Evolutionary conservation across 1,140 invertebrate species (phyloP), one percentile per base, ranked within the genome.

Genomic region (Thereuonema tuberculata): DNA sequence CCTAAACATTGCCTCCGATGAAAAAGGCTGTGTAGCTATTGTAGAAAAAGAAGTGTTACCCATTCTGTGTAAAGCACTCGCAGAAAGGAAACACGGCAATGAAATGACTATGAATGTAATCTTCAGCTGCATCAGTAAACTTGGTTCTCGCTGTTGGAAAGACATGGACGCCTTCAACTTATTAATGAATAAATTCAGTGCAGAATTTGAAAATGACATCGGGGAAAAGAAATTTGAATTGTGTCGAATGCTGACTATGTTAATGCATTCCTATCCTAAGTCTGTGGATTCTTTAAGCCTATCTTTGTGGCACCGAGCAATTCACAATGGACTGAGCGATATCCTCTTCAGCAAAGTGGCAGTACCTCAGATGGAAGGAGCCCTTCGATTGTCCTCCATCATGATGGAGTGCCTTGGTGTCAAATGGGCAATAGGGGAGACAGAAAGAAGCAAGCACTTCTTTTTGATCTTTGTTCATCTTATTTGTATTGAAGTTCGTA

Each of bases 401-500:
- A 82, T 87, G 66, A 72, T 94, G 49, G 86, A 91, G 64, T 69
- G 86, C 1, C 74, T 93, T n/a, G 89, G 90, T 9, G 81, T 69
- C 9, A 53, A 55, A 5, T 69, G 67, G 66, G 67, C 67, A 5
- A 23, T 65, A 3, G 63, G 61, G 24, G 60, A 59, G 17, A 62
- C 61, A 50, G 59, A 59, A 24, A 79, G 77, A 62, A 84, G 87
- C 73, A 84, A 86, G 64, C 84, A 85, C 50, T 86, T 93, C 65
- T 86, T 93, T 65, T 74, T 93, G 1, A 72, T 93, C 46, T 72
- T 93, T 1, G 80, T 93, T 57, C 89, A 94, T 71, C 72, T 96
- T 21, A 83, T 85, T 63, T 87, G 88, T 54, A 89, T 96, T 69
- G 92, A 95, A 78, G 83, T 93, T 1, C 80, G 89, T 66, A 93